Base-by-base conservation (phyloP, 2,888 invertebrate genomes). In the Strigamia maritima region DNA sequence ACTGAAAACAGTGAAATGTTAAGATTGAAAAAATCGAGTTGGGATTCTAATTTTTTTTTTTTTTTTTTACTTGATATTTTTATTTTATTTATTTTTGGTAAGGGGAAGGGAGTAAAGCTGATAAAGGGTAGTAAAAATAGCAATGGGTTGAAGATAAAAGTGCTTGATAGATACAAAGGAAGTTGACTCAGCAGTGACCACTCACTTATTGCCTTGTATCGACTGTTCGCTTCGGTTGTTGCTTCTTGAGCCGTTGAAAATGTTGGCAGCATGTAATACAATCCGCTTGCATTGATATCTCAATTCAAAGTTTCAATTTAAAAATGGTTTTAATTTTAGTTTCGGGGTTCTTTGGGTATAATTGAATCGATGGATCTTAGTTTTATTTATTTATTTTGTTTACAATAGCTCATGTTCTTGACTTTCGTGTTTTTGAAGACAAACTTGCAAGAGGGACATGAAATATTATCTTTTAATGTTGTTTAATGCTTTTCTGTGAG, bases 141-240 rank as follows among this genome's bases (percentile, higher is more conserved):
- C 49, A 49, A 6, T 16, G 49, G 49, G 49, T 49, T 49, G 49
- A 49, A n/a, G 49, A 49, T 44, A 44, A 44, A 49, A 49, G n/a
- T 49, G n/a, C 49, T 49, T n/a, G 49, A 49, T 49, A 19, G 49
- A 49, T 49, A 49, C 19, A n/a, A 19, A n/a, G 49, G 49, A 49
- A 49, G 49, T 49, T 49, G 49, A 49, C 49, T 49, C 49, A 49
- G 49, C 49, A 49, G 49, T 49, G 49, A 49, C 49, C 49, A 49
- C 49, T 49, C 49, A 49, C 49, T 49, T 49, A 49, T 49, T 49
- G 49, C 49, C 49, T 49, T 49, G 49, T 49, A 49, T 49, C 49
- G 49, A 49, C 49, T 49, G 49, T 49, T 49, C 49, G 49, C 49
- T 49, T 49, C 16, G 49, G 16, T 49, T 49, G 49, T 49, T 49